Percentiles rank a stretch among this genome's conserved stretches.
These are phyloP conservation scores for Scartelaos histophorus DNA, from an alignment of 2,113 vertebrate genomes.

Conservation along the genomic window DNA sequence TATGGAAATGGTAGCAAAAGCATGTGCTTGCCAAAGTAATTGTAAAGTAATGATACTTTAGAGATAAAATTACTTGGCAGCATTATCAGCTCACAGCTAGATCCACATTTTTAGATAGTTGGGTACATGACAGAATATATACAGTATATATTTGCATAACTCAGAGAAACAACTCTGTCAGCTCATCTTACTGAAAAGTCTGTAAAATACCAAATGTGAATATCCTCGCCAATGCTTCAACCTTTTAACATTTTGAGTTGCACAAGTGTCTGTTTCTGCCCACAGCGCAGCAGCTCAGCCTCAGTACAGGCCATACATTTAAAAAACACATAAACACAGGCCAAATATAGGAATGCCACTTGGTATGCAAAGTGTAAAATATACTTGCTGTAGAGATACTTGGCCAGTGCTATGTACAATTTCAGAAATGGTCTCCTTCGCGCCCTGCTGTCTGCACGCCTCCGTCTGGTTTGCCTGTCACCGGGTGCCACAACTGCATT, in stretches of 20 bases:
- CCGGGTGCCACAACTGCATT: conserved; percentile 9
- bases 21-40: not conserved
- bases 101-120: not conserved
- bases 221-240: not conserved
- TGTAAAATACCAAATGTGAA: conserved; percentile 3
- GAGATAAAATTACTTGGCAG: not conserved
- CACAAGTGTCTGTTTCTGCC: conserved; percentile 4
- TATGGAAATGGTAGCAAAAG: too few relatives aligned
- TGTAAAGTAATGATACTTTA: too few relatives aligned
- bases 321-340: conserved; percentile 4
- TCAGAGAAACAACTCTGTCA: not conserved
- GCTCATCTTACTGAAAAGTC: not conserved
- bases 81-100: not conserved
- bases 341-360: conserved; percentile 10
- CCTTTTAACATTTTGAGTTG: conserved; percentile 12
- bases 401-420: conserved; percentile 1
- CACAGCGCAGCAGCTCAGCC: conserved; percentile 11
- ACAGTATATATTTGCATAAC: not conserved
- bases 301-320: conserved; percentile 19
- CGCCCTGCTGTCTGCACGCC: not conserved
- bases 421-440: not conserved
- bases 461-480: conserved; percentile 10
- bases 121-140: not conserved
- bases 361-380: conserved; percentile 14
- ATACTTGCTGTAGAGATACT: conserved; percentile 4